Evolutionary conservation across 2,113 vertebrate species (phyloP).

Genomic region (Psettodes erumei): DNA sequence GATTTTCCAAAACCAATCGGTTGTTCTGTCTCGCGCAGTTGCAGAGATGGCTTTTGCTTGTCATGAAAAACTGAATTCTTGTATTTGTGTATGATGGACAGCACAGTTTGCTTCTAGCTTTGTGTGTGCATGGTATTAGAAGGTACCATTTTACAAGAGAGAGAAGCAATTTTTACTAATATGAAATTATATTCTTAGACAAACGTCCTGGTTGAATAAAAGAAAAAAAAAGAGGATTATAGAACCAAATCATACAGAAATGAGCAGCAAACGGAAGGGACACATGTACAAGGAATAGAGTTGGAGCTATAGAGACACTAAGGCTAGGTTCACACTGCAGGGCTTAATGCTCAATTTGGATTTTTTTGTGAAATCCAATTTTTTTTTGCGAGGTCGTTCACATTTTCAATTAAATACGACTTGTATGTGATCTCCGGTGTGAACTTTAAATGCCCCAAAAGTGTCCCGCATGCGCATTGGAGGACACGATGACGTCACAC

Average conservation of each 20-base stretch:
- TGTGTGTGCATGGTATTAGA: neutral
- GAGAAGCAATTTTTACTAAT: slow-evolving; percentile 16
- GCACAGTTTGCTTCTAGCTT: neutral
- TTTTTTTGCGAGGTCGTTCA: too few species aligned
- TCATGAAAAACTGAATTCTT: neutral
- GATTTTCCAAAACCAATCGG: neutral
- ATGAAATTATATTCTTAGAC: slow-evolving; percentile 28
- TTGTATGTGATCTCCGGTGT: too few species aligned
- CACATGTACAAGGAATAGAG: slow-evolving; percentile 40
- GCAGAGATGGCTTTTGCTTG: neutral
- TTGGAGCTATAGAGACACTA: slow-evolving; percentile 41
- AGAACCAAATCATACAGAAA: slow-evolving; percentile 33
- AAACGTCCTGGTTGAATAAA: slow-evolving; percentile 18
- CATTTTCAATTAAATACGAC: too few species aligned
- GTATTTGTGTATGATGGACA: slow-evolving; percentile 5
- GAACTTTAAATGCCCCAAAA: too few species aligned
- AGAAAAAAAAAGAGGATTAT: slow-evolving; percentile 18
- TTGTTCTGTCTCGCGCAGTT: neutral
- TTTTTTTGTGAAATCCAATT: too few species aligned
- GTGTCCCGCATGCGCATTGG: too few species aligned
- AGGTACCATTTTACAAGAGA: slow-evolving; percentile 6
- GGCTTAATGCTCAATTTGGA: too few species aligned
- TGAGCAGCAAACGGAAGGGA: slow-evolving; percentile 19
- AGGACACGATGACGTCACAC: too few species aligned
- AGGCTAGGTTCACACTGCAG: too few species aligned